phyloP scores from a whole-genome alignment of 2,797 vertebrate species.

The Streptopelia turtur region DNA sequence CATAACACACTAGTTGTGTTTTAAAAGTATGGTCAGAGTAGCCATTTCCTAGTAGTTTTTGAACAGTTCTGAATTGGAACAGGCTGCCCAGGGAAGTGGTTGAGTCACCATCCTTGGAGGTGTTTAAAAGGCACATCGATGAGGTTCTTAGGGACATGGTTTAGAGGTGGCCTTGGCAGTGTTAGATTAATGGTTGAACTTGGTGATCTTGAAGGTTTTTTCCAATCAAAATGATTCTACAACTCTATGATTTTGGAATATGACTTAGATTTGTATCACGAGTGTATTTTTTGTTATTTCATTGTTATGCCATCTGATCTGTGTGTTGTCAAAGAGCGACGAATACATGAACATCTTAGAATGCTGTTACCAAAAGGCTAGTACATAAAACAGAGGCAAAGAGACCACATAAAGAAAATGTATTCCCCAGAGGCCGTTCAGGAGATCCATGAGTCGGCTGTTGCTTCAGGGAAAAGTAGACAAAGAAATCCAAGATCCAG shows the following conservation, averaged over 20 bases:
- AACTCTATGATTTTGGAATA: neutral
- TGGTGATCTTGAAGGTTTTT: too few species aligned
- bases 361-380: neutral
- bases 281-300: neutral
- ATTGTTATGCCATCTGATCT: neutral
- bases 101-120: too few species aligned
- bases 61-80: neutral
- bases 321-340: neutral
- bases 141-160: too few species aligned
- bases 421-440: neutral
- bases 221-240: too few species aligned
- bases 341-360: neutral
- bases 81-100: too few species aligned
- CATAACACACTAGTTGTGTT: neutral
- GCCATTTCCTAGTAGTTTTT: neutral
- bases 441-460: neutral
- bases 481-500: neutral
- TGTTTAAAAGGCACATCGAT: too few species aligned
- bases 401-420: neutral
- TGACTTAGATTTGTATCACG: neutral
- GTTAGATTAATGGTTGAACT: too few species aligned
- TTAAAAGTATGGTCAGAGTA: neutral
- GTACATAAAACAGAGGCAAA: neutral
- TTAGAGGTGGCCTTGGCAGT: too few species aligned
- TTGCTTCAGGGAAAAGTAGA: neutral